Evolutionary conservation across 2,113 vertebrate species (phyloP).

Genomic region (Chroicocephalus ridibundus): DNA sequence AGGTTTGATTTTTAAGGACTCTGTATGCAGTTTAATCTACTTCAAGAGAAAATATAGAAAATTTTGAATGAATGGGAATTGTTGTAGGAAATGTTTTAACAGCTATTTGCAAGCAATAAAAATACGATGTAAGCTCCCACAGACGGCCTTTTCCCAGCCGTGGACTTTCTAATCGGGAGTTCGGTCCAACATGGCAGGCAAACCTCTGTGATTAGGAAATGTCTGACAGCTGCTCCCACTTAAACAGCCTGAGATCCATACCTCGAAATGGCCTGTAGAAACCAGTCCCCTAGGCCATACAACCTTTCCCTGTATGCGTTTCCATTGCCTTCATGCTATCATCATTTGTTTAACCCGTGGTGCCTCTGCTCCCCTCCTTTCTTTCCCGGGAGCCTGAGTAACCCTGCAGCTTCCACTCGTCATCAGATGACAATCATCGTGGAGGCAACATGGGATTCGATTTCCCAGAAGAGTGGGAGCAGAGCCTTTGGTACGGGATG

Average conservation of each 20-base stretch:
- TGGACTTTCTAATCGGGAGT: neutral
- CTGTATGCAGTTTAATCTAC: slow-evolving; percentile 9
- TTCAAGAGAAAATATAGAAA: slow-evolving; percentile 42
- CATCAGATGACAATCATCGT: fast-evolving
- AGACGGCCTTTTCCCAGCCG: neutral
- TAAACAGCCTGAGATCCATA: neutral
- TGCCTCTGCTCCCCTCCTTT: neutral
- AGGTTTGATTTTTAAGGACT: slow-evolving; percentile 58
- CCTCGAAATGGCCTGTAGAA: neutral
- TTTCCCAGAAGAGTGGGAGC: neutral
- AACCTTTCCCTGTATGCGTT: neutral
- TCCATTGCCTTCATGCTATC: neutral
- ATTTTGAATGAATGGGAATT: slow-evolving; percentile 50
- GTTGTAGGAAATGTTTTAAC: slow-evolving; percentile 24
- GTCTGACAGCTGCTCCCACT: neutral
- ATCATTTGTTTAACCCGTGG: neutral
- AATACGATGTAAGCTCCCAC: neutral
- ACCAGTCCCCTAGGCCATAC: neutral
- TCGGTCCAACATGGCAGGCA: neutral
- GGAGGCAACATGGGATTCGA: neutral
- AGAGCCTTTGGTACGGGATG: neutral
- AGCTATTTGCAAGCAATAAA: slow-evolving; percentile 55
- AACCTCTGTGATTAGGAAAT: neutral
- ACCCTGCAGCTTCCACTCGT: neutral
- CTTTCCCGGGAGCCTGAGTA: neutral